Conservation (phyloP, 2,888 invertebrate species). For the Lucinisca nassula region DNA sequence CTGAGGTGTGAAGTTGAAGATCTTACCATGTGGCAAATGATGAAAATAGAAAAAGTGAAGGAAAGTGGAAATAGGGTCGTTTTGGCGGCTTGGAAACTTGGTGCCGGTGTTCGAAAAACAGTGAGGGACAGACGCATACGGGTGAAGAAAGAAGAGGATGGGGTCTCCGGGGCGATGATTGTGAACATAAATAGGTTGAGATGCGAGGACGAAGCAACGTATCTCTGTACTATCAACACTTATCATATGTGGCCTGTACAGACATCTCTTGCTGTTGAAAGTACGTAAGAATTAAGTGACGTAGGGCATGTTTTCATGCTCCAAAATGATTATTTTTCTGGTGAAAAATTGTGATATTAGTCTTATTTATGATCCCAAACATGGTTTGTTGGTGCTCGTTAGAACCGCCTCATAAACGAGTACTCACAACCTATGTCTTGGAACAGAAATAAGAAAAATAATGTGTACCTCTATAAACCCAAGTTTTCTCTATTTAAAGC, state of each 20-base stretch:
- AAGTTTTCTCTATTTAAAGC: too few relatives aligned
- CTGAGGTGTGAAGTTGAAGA: slow-evolving; percentile 48
- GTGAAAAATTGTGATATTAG: too few relatives aligned
- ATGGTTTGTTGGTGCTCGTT: too few relatives aligned
- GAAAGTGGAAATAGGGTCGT: slow-evolving; percentile 26
- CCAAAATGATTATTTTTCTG: too few relatives aligned
- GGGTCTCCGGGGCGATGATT: slow-evolving; percentile 26
- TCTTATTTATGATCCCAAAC: too few relatives aligned
- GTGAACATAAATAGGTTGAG: slow-evolving; percentile 49
- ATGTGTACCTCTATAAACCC: too few relatives aligned
- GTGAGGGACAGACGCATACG: neutral
- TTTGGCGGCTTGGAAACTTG: slow-evolving; percentile 59
- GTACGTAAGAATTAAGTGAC: too few relatives aligned
- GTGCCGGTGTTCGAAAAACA: slow-evolving; percentile 28
- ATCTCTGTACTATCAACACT: slow-evolving; percentile 57
- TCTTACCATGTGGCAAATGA: slow-evolving; percentile 50
- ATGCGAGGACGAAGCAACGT: slow-evolving; percentile 62
- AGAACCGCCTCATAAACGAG: too few relatives aligned
- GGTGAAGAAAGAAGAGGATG: slow-evolving; percentile 27
- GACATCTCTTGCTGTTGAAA: slow-evolving; percentile 37
- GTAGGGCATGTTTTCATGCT: too few relatives aligned
- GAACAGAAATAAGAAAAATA: too few relatives aligned
- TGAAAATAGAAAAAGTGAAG: slow-evolving; percentile 45
- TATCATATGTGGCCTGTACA: slow-evolving; percentile 65
- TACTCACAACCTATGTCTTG: too few relatives aligned